Conservation (phyloP, 2,113 vertebrate genomes). For the Bos taurus region DNA sequence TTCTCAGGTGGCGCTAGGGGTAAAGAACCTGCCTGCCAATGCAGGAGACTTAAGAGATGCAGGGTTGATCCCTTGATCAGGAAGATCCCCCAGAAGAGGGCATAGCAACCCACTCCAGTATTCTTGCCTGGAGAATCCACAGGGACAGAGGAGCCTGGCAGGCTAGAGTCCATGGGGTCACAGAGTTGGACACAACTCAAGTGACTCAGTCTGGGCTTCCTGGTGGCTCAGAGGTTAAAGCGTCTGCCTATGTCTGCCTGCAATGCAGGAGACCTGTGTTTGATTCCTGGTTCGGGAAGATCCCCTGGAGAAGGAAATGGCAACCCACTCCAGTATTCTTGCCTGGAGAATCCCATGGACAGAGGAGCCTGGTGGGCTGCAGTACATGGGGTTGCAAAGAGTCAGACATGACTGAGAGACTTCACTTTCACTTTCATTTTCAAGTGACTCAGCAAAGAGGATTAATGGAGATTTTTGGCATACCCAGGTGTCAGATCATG, state of each 20-base stretch:
- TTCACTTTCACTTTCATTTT: too few species aligned
- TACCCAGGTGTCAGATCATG: neutral
- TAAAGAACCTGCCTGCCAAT: neutral
- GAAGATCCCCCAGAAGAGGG: neutral
- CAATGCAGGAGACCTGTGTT: too few species aligned
- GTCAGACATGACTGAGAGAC: too few species aligned
- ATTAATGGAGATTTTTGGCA: neutral
- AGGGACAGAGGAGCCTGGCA: neutral
- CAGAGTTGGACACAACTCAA: neutral
- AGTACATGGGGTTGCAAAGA: too few species aligned
- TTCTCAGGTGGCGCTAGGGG: neutral
- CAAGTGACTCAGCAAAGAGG: neutral
- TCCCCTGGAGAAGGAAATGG: too few species aligned
- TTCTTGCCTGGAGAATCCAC: neutral
- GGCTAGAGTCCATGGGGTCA: neutral
- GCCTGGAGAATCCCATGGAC: too few species aligned
- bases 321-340: too few species aligned
- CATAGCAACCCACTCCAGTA: neutral
- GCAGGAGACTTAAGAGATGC: neutral
- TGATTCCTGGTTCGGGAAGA: too few species aligned
- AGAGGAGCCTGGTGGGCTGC: too few species aligned
- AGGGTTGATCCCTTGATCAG: neutral
- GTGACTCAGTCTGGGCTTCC: neutral
- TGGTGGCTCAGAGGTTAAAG: too few species aligned
- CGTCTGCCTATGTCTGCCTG: too few species aligned